Conservation (phyloP, 2,113 vertebrate genomes). For the Neoarius graeffei region DNA sequence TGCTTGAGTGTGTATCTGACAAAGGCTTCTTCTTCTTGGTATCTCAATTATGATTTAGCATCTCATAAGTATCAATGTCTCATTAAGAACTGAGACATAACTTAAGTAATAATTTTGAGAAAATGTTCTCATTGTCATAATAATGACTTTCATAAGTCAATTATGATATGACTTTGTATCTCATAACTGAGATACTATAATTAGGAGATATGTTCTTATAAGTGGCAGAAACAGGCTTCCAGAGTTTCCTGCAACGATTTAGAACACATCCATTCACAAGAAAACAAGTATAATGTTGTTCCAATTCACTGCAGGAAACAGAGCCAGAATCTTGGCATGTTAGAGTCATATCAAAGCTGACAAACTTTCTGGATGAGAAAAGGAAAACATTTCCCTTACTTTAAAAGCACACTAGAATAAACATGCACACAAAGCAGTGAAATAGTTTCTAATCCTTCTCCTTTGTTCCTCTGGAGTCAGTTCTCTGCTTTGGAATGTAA, state of each 20-base stretch:
- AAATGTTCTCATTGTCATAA: too few relatives aligned
- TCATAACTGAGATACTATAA: too few relatives aligned
- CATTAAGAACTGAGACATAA: too few relatives aligned
- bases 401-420: not conserved
- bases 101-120: too few relatives aligned
- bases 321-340: not conserved
- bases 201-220: too few relatives aligned
- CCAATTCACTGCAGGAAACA: not conserved
- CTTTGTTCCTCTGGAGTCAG: not conserved
- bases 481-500: slow-evolving; percentile 1
- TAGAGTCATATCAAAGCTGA: not conserved
- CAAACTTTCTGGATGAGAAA: not conserved
- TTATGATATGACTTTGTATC: too few relatives aligned
- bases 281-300: not conserved
- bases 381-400: not conserved
- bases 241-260: not conserved
- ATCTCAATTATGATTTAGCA: too few relatives aligned
- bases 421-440: not conserved
- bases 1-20: too few relatives aligned
- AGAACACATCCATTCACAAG: not conserved
- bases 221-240: too few relatives aligned
- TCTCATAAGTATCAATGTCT: too few relatives aligned
- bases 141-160: too few relatives aligned
- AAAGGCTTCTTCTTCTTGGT: too few relatives aligned
- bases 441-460: not conserved